Evolutionary conservation across 2,113 vertebrate genomes (phyloP), one percentile per base, ranked within the genome.

Genomic region (Falcunculus frontatus): DNA sequence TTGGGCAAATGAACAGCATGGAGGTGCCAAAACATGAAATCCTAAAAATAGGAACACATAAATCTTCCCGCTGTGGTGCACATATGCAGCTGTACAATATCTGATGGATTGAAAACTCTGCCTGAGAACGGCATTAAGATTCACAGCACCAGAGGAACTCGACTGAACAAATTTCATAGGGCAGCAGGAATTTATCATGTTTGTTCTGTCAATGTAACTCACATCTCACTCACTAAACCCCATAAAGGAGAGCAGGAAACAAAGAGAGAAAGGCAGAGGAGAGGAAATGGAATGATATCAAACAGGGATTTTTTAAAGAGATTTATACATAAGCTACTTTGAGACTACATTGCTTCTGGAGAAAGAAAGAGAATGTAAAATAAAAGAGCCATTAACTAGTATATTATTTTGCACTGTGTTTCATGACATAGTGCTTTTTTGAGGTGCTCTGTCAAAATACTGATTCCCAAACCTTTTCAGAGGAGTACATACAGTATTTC

Each of bases 1-100:
- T 96, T 97, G 87, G 94, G 95, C 90, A 98, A 97, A 97, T 95
- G 96, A 97, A 91, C 89, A 97, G 91, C 53, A 52, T 21, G 49
- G 68, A 96, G 72, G 85, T 96, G 96, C 92, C 95, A 97, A 97
- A 96, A 96, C 78, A 90, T 74, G 84, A 90, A 86, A 90, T 93
- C 93, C 95, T 98, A 96, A 95, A 98, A 98, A 98, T 97, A 98
- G 97, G 79, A 96, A 78, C 85, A 75, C 94, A 98, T 98, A 97
- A 98, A 98, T 98, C 97, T 97, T 97, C 67, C 81, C 1, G 9
- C 78, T 63, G 87, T 56, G 79, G 74, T 92, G 94, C 92, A 95
- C 87, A 84, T 95, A 95, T 81, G 95, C 92, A 96, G 92, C 79
- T 84, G 69, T 80, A n/a, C 37, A 78, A 87, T 89, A 80, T 90